Conservation (phyloP, 2,888 invertebrate species). For the Empis stercorea region DNA sequence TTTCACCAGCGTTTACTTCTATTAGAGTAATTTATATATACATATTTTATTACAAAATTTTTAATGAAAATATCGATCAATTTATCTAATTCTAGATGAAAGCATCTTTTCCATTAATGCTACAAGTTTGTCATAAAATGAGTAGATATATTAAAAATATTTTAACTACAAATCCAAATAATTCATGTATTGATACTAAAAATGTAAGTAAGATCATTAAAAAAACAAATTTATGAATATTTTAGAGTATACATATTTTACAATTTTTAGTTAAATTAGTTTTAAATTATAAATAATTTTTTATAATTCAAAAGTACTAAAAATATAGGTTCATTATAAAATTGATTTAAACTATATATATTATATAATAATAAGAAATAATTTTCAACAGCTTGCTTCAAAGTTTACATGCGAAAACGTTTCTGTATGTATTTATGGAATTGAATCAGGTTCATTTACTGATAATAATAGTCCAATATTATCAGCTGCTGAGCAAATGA, state of each 20-base stretch:
- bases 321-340: no score
- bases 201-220: constrained; percentile 21
- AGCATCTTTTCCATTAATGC: constrained; percentile 37
- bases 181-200: constrained; percentile 33
- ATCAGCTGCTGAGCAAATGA: background rate
- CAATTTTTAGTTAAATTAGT: no score
- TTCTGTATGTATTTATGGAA: constrained; percentile 36
- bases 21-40: constrained; percentile 12
- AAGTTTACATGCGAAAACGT: constrained; percentile 36
- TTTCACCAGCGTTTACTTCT: constrained; percentile 17
- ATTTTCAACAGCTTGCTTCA: constrained; percentile 18
- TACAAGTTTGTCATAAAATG: constrained; percentile 34
- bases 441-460: constrained; percentile 33
- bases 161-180: constrained; percentile 16
- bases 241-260: no score
- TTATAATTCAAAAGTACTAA: no score
- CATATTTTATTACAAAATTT: constrained; percentile 6
- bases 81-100: constrained; percentile 26
- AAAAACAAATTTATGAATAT: no score
- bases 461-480: constrained; percentile 12
- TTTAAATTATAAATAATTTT: no score
- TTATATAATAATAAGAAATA: no score
- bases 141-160: constrained; percentile 31
- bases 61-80: background rate
- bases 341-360: no score